Percentiles rank a stretch among this genome's conserved stretches.
Conservation (phyloP, 2,888 invertebrate genomes). For the Drosophila dives region DNA sequence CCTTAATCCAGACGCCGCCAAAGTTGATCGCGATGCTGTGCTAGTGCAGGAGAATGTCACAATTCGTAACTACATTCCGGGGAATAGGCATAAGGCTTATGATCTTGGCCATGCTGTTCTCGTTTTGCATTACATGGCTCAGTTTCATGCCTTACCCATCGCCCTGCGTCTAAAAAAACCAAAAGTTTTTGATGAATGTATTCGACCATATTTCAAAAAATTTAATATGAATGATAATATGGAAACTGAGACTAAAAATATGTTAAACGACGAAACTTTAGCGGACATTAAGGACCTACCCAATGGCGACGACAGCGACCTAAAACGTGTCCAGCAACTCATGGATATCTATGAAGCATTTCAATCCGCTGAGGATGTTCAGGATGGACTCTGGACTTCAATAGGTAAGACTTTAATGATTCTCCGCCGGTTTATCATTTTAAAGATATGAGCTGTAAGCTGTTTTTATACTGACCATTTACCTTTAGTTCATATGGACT, state of each 20-base stretch:
- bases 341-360: conserved; percentile 56
- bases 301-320: conserved; percentile 53
- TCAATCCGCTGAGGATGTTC: conserved; percentile 57
- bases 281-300: conserved; percentile 57
- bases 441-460: background rate
- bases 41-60: conserved; percentile 87
- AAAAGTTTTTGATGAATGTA: conserved; percentile 83
- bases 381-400: conserved; percentile 85
- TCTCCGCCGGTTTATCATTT: background rate
- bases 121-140: conserved; percentile 86
- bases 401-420: conserved; percentile 77
- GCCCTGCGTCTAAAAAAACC: conserved; percentile 86
- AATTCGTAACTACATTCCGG: conserved; percentile 85
- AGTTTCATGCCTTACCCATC: conserved; percentile 87
- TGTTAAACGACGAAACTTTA: conserved; percentile 56
- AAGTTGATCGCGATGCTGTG: conserved; percentile 87
- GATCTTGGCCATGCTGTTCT: conserved; percentile 85
- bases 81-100: conserved; percentile 86
- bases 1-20: conserved; percentile 71
- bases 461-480: background rate
- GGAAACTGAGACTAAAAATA: conserved; percentile 32
- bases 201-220: conserved; percentile 83
- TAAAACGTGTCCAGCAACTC: conserved; percentile 62
- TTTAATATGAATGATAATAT: conserved; percentile 71
- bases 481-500: conserved; percentile 85